Evolutionary conservation across 2,888 invertebrate species (phyloP), one percentile per base, ranked within the genome.

Genomic region (Agrochola lychnidis): DNA sequence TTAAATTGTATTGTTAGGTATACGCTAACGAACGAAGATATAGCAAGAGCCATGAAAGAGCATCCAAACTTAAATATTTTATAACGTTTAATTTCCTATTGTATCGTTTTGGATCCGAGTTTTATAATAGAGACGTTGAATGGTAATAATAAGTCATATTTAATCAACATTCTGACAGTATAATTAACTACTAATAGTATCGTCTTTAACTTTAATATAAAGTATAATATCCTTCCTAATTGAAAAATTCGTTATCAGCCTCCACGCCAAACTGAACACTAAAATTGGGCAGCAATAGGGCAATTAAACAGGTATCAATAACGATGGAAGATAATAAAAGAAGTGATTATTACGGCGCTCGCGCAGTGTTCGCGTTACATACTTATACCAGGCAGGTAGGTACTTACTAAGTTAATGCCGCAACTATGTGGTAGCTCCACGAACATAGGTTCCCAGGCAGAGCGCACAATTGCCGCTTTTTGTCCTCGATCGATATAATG

Each of bases 401-500:
- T 75, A 80, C n/a, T 10, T 42, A 80, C 30, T 78, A 67, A 51
- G 56, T 87, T 83, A 84, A 87, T 85, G 63, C 68, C 74, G 76
- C 79, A 81, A 81, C 72, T 75, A 74, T 59, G 62, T 56, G 56
- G 69, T 68, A 72, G 67, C 51, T 71, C 22, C 40, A 59, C 59
- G 59, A 74, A 74, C 16, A 30, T 30, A 72, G 73, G 90, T 95
- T 95, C 95, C 95, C 95, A 96, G 87, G 92, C 92, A 78, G 2
- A 36, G 76, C 84, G 84, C 82, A 93, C 94, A 94, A 94, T 94
- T 88, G 89, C 82, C 80, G 77, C 86, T 95, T 95, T 95, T 95
- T 96, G 93, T 95, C 90, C 89, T 90, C 93, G 81, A 89, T 91
- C 92, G 88, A 92, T 92, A 91, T 91, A 93, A 92, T 92, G 89